These are phyloP conservation scores for Drosophila buzzatii DNA, from an alignment of 2,888 invertebrate species.

Conservation along the genomic window DNA sequence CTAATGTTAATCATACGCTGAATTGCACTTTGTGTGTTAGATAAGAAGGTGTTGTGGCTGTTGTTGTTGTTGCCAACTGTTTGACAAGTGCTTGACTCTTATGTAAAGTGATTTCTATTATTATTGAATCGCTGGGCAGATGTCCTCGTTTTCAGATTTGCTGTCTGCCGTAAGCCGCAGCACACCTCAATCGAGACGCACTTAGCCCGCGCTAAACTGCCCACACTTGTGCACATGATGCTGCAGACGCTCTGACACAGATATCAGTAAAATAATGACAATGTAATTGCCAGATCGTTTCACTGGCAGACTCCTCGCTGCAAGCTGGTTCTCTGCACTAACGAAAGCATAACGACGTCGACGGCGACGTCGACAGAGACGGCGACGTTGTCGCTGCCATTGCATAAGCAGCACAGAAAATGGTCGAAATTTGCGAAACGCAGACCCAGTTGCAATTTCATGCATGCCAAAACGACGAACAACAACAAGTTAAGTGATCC, in stretches of 20 bases:
- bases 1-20: conserved; percentile 76
- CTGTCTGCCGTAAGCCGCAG: neutral
- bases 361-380: conserved; percentile 17
- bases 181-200: conserved; percentile 57
- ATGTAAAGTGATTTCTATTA: conserved; percentile 51
- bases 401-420: conserved; percentile 70
- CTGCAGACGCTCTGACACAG: conserved; percentile 57
- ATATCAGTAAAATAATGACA: conserved; percentile 37
- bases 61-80: conserved; percentile 33
- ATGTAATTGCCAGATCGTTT: conserved; percentile 36
- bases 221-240: conserved; percentile 22
- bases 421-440: conserved; percentile 79
- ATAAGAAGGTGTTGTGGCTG: conserved; percentile 59
- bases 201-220: conserved; percentile 24
- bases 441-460: conserved; percentile 78
- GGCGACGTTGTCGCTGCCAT: conserved; percentile 49
- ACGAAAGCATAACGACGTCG: conserved; percentile 64
- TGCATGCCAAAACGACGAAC: conserved; percentile 60
- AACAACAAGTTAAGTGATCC: conserved; percentile 40
- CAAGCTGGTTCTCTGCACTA: conserved; percentile 51
- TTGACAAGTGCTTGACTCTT: conserved; percentile 62
- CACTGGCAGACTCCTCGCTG: conserved; percentile 17
- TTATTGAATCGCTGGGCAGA: conserved; percentile 4
- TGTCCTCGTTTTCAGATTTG: conserved; percentile 25
- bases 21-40: conserved; percentile 77